Base-by-base conservation (phyloP, 2,113 vertebrate species). In the Lophotis ruficrista region DNA sequence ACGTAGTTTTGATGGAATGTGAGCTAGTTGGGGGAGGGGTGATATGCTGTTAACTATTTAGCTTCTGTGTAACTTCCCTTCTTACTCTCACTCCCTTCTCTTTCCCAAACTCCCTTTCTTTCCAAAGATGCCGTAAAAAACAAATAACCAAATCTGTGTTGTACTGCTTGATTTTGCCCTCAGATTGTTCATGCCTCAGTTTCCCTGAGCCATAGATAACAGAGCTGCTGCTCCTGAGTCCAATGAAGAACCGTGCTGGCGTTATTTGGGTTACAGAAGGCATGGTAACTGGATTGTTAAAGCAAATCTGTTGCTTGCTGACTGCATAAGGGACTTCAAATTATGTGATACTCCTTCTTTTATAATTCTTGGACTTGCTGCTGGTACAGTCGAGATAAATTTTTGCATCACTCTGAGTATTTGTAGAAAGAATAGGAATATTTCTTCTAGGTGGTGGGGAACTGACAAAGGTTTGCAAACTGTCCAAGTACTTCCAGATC, bases 1-100 rank as follows among this genome's bases (percentile, higher is more conserved):
- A 95, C 97, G 95, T 97, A 93, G 94, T 96, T 97, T 90, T 95
- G 89, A 96, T 97, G 96, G 97, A 97, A 97, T 97, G 97, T 90
- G 95, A 96, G 97, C 95, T 72, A 4, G 71, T 28, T 60, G 96
- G 93, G 92, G 90, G 83, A 86, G 95, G 84, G 90, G 81, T 37
- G 78, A 82, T 20, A 80, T 2, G 50, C 90, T 78, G 69, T 96
- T 96, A 96, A 96, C 96, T 92, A 14, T 86, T 97, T 83, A 81
- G 84, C 79, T 90, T 57, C 95, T 94, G 64, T 51, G 45, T 10
- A 37, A 23, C 35, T 47, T 38, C 56, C 17, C 43, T 87, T 38
- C 35, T 70, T 43, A 13, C 22, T 87, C 66, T 76, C 48, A 4
- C 37, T 83, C 62, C 81, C 57, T 66, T 47, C 35, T 43, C 38